Conservation (phyloP, 2,888 invertebrate species). For the Habroteleia sp. region DNA sequence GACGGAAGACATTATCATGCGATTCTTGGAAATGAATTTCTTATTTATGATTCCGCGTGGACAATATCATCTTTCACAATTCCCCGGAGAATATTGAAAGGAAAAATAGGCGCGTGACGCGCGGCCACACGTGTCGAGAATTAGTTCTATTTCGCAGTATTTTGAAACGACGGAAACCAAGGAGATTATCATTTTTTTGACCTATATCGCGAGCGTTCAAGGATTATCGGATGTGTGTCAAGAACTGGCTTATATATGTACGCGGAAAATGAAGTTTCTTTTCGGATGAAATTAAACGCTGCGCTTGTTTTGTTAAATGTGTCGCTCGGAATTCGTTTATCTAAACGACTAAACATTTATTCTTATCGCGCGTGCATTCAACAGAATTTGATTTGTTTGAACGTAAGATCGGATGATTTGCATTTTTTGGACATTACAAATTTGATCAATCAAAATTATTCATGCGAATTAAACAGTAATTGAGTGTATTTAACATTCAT, state of each 20-base stretch:
- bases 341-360: background rate
- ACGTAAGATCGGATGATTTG: too few species aligned
- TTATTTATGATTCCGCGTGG: constrained; percentile 23
- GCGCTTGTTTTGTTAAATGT: background rate
- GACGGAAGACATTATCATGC: constrained; percentile 14
- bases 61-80: constrained; percentile 20
- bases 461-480: too few species aligned
- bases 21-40: constrained; percentile 10
- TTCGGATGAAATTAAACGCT: background rate
- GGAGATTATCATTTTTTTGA: constrained; percentile 39
- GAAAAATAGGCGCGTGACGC: constrained; percentile 8
- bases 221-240: constrained; percentile 37
- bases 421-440: too few species aligned
- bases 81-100: constrained; percentile 24
- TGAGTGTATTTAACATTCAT: too few species aligned
- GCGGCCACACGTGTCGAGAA: constrained; percentile 15
- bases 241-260: constrained; percentile 18
- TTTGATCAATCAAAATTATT: too few species aligned
- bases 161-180: constrained; percentile 13
- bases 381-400: too few species aligned
- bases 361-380: background rate
- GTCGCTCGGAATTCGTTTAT: background rate
- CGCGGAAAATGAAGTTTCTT: constrained; percentile 27
- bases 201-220: constrained; percentile 37
- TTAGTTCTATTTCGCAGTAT: constrained; percentile 25